Base-by-base conservation (phyloP, 1,140 invertebrate genomes). In the Melanaphis sacchari region DNA sequence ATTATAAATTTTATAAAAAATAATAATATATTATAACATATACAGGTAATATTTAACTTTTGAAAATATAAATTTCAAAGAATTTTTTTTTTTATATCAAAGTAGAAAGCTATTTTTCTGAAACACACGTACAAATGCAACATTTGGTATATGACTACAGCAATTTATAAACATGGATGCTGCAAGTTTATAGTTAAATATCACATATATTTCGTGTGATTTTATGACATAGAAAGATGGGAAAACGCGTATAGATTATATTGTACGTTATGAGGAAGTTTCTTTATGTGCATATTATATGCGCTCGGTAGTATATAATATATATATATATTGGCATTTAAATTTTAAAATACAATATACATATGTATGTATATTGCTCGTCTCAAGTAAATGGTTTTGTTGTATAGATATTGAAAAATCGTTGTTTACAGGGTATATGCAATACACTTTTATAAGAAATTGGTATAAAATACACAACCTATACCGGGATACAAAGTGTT, bases 301-400 rank as follows among this genome's bases (percentile, higher is more conserved):
- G 1, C 15, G n/a, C n/a, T 36, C 59, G 15, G 31, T 76, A 76
- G 31, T 76, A 76, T n/a, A 18, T 76, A n/a, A n/a, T 76, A 76
- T 18, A 76, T 49, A 49, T 43, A 43, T 43, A 0, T n/a, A 76
- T 76, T 82, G 76, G 7, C n/a, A 21, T 82, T 82, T 24, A 38
- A 82, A 82, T 82, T 82, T 82, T 82, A 82, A 82, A 82, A 41
- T 84, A 84, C 38, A 84, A 84, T 84, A 84, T 84, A 84, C 38
- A 8, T 40, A 41, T 41, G 24, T 41, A 40, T 40, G 24, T 84
- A 41, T 84, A 76, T 76, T 18, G n/a, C 59, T 76, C 15, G 18
- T 1, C 59, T n/a, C 31, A n/a, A 31, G n/a, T 76, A n/a, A 76
- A 76, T n/a, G 59, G 59, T 84, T 41, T 84, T 41, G 24, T 41